Evolutionary conservation across 2,888 invertebrate species (phyloP), one percentile per base, ranked within the genome.

Genomic region (Epistrophe grossulariae): DNA sequence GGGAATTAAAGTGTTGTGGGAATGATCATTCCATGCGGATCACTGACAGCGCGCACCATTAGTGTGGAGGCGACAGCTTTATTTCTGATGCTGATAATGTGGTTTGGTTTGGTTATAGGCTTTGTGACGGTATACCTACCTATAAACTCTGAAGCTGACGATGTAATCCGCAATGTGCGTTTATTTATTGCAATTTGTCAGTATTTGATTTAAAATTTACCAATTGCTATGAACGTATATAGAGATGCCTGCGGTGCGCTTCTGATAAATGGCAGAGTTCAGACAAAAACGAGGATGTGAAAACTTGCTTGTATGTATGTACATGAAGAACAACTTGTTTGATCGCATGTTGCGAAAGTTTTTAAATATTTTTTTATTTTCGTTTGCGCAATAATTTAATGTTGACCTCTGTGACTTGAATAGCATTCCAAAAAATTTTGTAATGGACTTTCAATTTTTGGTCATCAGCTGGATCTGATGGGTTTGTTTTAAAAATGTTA

Each of bases 241-340:
- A n/a, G n/a, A n/a, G n/a, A n/a, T 64, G 73, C 81, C 70, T 59
- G 70, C 43, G 52, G 59, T 55, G 66, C 40, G 62, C 43, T 70
- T 70, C 48, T 79, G 73, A 73, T 35, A 74, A 85, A 85, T 85
- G 85, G 48, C 78, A 85, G 57, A 85, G 85, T 82, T 85, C 78
- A 82, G 55, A 15, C 4, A 35, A 38, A 40, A 13, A 24, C 40
- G 71, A 73, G 60, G 70, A 82, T 64, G 52, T 68, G 7, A 57
- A n/a, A 79, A 70, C 68, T 59, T 35, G 28, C 35, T 40, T 52
- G 7, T 19, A 15, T 45, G 60, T 40, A 3, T 24, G 3, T 24
- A n/a, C n/a, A n/a, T n/a, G n/a, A n/a, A 45, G 50, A 38, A 24
- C 55, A 79, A 79, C 72, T 78, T 66, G 60, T 60, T 68, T 19